These are phyloP conservation scores for Rhopilema esculentum DNA, from an alignment of 30 jellyfish, hydroid and myxozoan species.

Conservation along the genomic window DNA sequence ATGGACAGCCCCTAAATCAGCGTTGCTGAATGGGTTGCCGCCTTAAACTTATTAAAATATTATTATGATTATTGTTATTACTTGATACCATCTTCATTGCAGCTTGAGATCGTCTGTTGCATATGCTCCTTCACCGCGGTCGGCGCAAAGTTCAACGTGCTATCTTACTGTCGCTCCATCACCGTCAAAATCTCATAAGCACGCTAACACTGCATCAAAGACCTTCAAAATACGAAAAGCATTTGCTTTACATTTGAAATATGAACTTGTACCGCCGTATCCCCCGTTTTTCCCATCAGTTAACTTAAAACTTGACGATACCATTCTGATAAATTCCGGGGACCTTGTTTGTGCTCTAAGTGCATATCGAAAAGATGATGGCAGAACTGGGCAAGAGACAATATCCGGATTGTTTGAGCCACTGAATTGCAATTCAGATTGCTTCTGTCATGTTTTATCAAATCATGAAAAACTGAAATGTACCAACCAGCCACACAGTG, in stretches of 20 bases:
- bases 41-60: too few species aligned
- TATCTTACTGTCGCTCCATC: conserved; percentile 71
- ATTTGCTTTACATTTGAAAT: conserved; percentile 54
- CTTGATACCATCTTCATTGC: background rate
- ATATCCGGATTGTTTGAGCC: background rate
- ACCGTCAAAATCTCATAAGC: background rate
- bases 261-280: conserved; percentile 86
- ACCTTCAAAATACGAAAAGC: background rate
- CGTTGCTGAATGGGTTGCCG: too few species aligned
- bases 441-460: conserved; percentile 31
- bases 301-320: conserved; percentile 67
- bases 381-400: background rate
- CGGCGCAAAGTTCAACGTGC: conserved; percentile 58
- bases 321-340: conserved; percentile 81
- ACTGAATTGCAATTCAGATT: conserved; percentile 21
- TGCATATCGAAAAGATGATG: background rate
- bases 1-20: too few species aligned
- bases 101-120: conserved; percentile 21
- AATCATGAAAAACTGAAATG: background rate
- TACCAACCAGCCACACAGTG: background rate
- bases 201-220: background rate
- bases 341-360: conserved; percentile 77
- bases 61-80: too few species aligned
- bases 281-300: conserved; percentile 88
- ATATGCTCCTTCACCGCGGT: conserved; percentile 20